Base-by-base conservation (phyloP, 64 coral and sea anemone species). In the Montipora efflorescens region DNA sequence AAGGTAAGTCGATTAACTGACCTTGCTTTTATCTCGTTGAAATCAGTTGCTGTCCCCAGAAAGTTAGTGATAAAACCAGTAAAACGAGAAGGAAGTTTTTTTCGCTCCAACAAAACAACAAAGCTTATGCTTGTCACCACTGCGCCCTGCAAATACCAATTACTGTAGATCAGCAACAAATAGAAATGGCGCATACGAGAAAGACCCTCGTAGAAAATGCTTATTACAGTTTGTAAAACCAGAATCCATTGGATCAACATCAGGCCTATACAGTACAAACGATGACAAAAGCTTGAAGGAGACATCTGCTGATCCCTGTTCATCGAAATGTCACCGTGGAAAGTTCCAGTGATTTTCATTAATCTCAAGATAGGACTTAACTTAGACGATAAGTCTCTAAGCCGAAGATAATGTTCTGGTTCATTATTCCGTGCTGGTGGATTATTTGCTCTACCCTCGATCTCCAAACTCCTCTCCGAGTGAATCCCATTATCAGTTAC, bases 291-390 rank as follows among this genome's bases (percentile, higher is more conserved):
- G 4, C 36, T 47, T 2, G 5, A 64, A 3, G 50, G 57, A 16
- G 46, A 1, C 4, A 6, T 21, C 13, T 46, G 11, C 19, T 48
- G 50, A 18, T 13, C 25, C 11, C 53, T 11, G 11, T 57, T 8
- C 58, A 84, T 5, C 1, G 25, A n/a, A 67, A 15, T 7, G 9
- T 84, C 43, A 12, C 81, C 81, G 18, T 67, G 67, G 59, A 7
- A 84, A 2, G 19, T 15, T 47, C 81, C 81, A n/a, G 15, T n/a
- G 44, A 84, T 61, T 36, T 67, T 84, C 81, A 84, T 67, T 18
- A 67, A 84, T 28, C 59, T 36, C 16, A 84, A 84, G n/a, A 84
- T 47, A n/a, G 12, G 81, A 20, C 16, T 10, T 7, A 83, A 66
- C 57, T 64, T 66, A 1, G 5, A 10, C 2, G 57, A 82, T 11